These are phyloP conservation scores for Cyprinella venusta DNA, from an alignment of 2,797 vertebrate genomes.

Conservation along the genomic window DNA sequence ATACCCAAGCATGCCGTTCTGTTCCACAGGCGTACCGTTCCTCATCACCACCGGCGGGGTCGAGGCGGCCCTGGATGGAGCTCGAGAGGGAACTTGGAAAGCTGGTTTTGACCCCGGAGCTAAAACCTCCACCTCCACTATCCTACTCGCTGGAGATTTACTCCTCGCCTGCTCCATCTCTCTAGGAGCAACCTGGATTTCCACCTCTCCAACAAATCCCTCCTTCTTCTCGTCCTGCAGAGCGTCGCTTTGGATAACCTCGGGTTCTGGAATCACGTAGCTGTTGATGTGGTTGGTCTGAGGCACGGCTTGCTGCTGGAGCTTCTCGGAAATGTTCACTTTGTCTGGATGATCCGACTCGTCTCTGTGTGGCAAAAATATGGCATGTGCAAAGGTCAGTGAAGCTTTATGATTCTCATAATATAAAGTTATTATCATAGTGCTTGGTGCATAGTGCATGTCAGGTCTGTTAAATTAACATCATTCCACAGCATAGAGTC, in stretches of 20 bases:
- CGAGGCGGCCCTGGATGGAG: constrained; percentile 68
- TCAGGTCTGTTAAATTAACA: not conserved
- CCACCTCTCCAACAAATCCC: constrained; percentile 55
- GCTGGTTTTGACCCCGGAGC: constrained; percentile 28
- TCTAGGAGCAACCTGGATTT: not conserved
- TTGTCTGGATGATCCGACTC: constrained; percentile 26
- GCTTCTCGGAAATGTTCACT: constrained; percentile 32
- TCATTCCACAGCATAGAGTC: constrained; percentile 1
- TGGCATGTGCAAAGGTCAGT: constrained; percentile 29
- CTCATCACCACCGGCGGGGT: constrained; percentile 75
- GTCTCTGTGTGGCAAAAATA: constrained; percentile 64
- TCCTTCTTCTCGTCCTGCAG: constrained; percentile 64
- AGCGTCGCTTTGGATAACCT: constrained; percentile 66
- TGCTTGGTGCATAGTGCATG: not conserved
- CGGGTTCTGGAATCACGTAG: constrained; percentile 57
- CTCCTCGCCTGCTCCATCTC: constrained; percentile 25
- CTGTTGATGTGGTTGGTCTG: constrained; percentile 86
- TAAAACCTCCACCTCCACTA: constrained; percentile 63
- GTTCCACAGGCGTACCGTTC: constrained; percentile 86
- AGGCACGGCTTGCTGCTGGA: constrained; percentile 81
- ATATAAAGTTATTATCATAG: constrained; percentile 12
- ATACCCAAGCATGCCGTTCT: constrained; percentile 85
- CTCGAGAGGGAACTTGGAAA: constrained; percentile 67
- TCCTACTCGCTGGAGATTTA: constrained; percentile 26
- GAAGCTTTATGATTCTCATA: constrained; percentile 17